These are phyloP conservation scores for Onychomys leucogaster DNA, from an alignment of 2,797 vertebrate species.

Conservation along the genomic window DNA sequence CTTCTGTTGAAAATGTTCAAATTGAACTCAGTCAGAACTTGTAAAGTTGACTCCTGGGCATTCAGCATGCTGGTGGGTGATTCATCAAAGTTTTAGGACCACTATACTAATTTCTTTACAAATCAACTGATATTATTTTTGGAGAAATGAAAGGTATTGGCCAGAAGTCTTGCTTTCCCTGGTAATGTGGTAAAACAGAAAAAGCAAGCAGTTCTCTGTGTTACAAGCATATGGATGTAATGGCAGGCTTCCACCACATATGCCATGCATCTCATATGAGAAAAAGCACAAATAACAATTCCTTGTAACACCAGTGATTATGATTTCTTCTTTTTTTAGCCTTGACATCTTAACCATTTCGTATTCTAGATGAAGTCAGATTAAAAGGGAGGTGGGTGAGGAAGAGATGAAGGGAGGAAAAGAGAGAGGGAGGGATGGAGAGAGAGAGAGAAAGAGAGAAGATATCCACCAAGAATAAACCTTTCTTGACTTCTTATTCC, in stretches of 20 bases:
- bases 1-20: background rate
- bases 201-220: background rate
- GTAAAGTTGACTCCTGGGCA: background rate
- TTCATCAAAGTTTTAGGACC: background rate
- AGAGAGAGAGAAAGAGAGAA: background rate
- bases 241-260: background rate
- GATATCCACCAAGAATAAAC: background rate
- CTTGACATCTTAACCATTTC: background rate
- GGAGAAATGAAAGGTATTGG: background rate
- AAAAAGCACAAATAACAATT: background rate
- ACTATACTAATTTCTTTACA: background rate
- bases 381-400: too few relatives aligned
- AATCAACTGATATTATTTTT: background rate
- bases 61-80: background rate
- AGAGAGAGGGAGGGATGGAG: background rate
- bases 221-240: background rate
- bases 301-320: background rate
- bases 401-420: fast-evolving
- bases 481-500: background rate
- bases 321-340: background rate
- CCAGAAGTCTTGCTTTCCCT: background rate
- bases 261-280: background rate
- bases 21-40: background rate
- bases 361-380: background rate
- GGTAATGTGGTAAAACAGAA: background rate